These are phyloP conservation scores for Diadegma fenestrale DNA, from an alignment of 2,888 invertebrate species.

Conservation along the genomic window DNA sequence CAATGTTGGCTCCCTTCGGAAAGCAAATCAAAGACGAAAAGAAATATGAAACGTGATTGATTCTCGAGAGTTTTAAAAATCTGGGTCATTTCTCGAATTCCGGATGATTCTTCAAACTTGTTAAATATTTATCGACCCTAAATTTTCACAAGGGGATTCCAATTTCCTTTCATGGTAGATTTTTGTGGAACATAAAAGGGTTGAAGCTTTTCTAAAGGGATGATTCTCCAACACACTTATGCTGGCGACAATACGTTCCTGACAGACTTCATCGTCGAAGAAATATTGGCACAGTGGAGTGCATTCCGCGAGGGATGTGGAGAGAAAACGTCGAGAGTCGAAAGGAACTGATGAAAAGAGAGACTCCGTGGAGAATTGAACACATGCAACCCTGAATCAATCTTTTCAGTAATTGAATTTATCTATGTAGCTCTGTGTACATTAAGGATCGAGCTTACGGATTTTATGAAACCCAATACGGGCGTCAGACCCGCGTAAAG, in stretches of 20 bases:
- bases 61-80: not conserved
- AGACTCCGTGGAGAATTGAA: not conserved
- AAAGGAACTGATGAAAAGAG: slow-evolving; percentile 10
- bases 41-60: not conserved
- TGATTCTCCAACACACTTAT: not conserved
- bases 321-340: not conserved
- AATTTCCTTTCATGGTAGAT: not conserved
- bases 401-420: not conserved
- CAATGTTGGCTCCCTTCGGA: not conserved
- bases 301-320: slow-evolving; percentile 19
- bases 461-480: not conserved
- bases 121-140: not conserved
- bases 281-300: slow-evolving; percentile 37
- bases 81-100: not conserved
- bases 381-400: not conserved
- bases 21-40: not conserved
- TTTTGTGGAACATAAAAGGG: not conserved
- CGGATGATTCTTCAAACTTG: not conserved
- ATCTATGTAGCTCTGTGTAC: not conserved
- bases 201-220: slow-evolving; percentile 2
- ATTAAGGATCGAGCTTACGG: not conserved
- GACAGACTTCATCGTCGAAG: slow-evolving; percentile 20
- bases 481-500: not conserved
- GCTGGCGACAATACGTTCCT: not conserved
- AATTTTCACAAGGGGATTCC: not conserved